Conservation (phyloP, 2,113 vertebrate genomes). For the Hippopotamus amphibius region DNA sequence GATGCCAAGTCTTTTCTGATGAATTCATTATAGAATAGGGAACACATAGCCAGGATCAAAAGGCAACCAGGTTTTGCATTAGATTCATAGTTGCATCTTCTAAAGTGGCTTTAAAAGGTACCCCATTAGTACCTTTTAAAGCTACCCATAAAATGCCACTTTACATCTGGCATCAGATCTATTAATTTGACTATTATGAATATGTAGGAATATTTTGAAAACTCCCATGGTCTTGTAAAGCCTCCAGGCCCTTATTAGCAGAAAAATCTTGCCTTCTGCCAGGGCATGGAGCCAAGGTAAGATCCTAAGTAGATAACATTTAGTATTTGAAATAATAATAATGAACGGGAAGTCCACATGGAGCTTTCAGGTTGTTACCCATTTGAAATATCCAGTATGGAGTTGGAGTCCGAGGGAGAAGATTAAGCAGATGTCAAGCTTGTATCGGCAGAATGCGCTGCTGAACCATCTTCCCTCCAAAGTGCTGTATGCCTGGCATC, state of each 20-base stretch:
- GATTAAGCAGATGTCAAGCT: slow-evolving; percentile 67
- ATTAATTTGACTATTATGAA: slow-evolving; percentile 78
- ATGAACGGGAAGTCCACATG: slow-evolving; percentile 61
- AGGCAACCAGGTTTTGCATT: slow-evolving; percentile 55
- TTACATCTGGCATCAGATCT: slow-evolving; percentile 77
- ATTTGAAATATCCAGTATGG: slow-evolving; percentile 73
- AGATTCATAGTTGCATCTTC: slow-evolving; percentile 72
- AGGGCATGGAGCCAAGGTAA: slow-evolving; percentile 77
- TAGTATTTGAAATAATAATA: slow-evolving; percentile 77
- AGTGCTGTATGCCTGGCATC: slow-evolving; percentile 48
- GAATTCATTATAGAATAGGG: slow-evolving; percentile 46
- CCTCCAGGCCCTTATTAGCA: slow-evolving; percentile 78
- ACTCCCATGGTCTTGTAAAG: slow-evolving; percentile 80
- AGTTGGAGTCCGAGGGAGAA: slow-evolving; percentile 46
- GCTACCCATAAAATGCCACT: slow-evolving; percentile 78
- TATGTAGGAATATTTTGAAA: slow-evolving; percentile 83
- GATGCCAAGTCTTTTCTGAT: slow-evolving; percentile 45
- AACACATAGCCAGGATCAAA: slow-evolving; percentile 58
- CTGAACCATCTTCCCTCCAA: slow-evolving; percentile 43
- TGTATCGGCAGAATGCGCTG: slow-evolving; percentile 55
- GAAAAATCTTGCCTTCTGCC: slow-evolving; percentile 81
- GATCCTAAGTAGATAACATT: slow-evolving; percentile 79
- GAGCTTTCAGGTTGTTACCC: slow-evolving; percentile 71
- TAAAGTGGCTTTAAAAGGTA: slow-evolving; percentile 79
- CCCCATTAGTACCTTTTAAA: slow-evolving; percentile 74